These are phyloP conservation scores for Cuniculus paca DNA, from an alignment of 2,797 vertebrate species.

Conservation along the genomic window DNA sequence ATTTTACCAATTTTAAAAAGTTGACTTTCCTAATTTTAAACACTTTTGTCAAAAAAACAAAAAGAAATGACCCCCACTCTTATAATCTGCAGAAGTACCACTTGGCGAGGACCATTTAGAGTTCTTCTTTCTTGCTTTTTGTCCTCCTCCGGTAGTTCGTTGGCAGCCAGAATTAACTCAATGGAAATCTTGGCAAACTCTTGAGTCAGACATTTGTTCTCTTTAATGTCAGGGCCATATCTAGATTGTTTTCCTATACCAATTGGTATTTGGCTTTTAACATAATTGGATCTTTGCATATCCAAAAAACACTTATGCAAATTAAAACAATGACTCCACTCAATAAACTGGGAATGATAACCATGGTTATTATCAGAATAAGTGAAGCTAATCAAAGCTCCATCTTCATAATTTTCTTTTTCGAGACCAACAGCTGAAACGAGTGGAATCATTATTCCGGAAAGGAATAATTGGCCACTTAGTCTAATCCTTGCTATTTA, in stretches of 20 bases:
- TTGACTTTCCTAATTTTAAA: constrained; percentile 29
- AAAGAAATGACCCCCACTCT: constrained; percentile 49
- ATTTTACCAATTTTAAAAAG: not conserved
- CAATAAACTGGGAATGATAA: constrained; percentile 73
- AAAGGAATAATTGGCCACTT: constrained; percentile 65
- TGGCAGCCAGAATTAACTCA: constrained; percentile 80
- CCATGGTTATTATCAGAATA: constrained; percentile 1
- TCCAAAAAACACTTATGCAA: constrained; percentile 85
- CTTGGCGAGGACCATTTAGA: constrained; percentile 65
- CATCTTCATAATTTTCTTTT: constrained; percentile 65
- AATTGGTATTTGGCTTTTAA: constrained; percentile 86
- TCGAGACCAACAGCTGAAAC: constrained; percentile 60
- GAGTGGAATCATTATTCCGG: constrained; percentile 4
- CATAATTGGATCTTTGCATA: constrained; percentile 86
- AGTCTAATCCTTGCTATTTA: constrained; percentile 22
- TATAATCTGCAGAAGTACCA: constrained; percentile 68
- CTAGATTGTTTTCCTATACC: constrained; percentile 80
- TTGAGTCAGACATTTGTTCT: constrained; percentile 76
- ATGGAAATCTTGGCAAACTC: constrained; percentile 86
- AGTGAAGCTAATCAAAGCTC: constrained; percentile 55
- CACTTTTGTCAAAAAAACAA: not conserved
- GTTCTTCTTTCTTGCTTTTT: constrained; percentile 65
- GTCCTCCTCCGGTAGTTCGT: constrained; percentile 69
- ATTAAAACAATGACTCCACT: constrained; percentile 84
- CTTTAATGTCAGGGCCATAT: constrained; percentile 78